Evolutionary conservation across 2,888 invertebrate species (phyloP).

Genomic region (Mystacides longicornis): DNA sequence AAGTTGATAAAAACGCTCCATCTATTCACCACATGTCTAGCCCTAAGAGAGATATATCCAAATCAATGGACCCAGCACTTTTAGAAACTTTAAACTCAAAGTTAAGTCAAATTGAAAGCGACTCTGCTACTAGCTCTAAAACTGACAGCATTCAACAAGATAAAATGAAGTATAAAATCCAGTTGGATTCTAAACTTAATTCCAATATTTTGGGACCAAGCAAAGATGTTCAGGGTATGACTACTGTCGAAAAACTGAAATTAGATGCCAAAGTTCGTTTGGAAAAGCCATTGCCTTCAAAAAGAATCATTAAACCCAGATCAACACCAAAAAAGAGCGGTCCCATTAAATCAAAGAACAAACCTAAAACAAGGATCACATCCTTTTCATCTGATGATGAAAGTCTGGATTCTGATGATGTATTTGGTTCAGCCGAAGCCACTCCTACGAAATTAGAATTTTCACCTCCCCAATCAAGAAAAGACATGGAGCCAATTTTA

Average conservation of each 20-base stretch:
- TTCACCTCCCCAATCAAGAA: constrained; percentile 67
- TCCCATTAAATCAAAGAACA: constrained; percentile 53
- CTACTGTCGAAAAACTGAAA: constrained; percentile 44
- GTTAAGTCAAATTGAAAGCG: constrained; percentile 68
- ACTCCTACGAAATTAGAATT: constrained; percentile 65
- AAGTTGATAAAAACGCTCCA: constrained; percentile 57
- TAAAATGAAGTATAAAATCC: constrained; percentile 45
- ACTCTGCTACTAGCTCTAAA: constrained; percentile 66
- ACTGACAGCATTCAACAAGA: constrained; percentile 57
- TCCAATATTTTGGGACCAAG: constrained; percentile 44
- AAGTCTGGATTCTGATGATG: constrained; percentile 69
- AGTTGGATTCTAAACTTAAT: constrained; percentile 47
- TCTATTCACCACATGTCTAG: constrained; percentile 58
- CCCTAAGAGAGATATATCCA: constrained; percentile 64
- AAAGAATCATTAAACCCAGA: constrained; percentile 55
- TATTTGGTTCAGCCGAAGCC: constrained; percentile 68
- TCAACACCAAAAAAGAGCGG: constrained; percentile 52
- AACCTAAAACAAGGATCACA: constrained; percentile 63
- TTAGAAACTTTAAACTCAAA: constrained; percentile 65
- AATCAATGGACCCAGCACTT: constrained; percentile 58
- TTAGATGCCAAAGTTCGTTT: constrained; percentile 50
- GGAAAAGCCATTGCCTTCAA: constrained; percentile 56
- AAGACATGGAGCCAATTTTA: constrained; percentile 67
- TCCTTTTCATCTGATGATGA: constrained; percentile 72
- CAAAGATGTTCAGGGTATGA: constrained; percentile 42